Evolutionary conservation across 2,113 vertebrate genomes (phyloP).

Genomic region (Gadus macrocephalus): DNA sequence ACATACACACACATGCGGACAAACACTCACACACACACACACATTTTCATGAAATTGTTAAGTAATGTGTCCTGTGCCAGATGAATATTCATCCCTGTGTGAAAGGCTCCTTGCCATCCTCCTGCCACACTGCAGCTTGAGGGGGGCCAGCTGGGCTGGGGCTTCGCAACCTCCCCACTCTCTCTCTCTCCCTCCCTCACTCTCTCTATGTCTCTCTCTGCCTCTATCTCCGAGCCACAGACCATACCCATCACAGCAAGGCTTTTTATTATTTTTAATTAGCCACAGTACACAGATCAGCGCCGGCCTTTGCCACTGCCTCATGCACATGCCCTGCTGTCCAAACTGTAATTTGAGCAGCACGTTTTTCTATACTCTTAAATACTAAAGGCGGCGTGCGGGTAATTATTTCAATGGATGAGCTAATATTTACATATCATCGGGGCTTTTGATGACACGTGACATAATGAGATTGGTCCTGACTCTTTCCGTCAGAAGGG

Average conservation of each 20-base stretch:
- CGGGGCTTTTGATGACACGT: too few relatives aligned
- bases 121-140: slow-evolving; percentile 29
- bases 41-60: slow-evolving; percentile 3
- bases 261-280: slow-evolving; percentile 27
- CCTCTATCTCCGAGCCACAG: slow-evolving; percentile 26
- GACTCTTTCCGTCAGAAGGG: too few relatives aligned
- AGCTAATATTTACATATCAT: too few relatives aligned
- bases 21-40: too few relatives aligned
- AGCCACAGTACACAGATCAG: slow-evolving; percentile 16
- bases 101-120: slow-evolving; percentile 32
- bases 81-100: slow-evolving; percentile 29
- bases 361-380: too few relatives aligned
- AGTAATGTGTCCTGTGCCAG: slow-evolving; percentile 18
- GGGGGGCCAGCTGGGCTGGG: slow-evolving; percentile 38
- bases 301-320: neutral
- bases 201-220: neutral
- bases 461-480: too few relatives aligned
- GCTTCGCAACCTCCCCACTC: slow-evolving; percentile 16
- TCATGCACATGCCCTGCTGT: neutral
- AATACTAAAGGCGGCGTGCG: too few relatives aligned
- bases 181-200: too few relatives aligned
- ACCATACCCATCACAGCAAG: slow-evolving; percentile 21
- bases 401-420: too few relatives aligned
- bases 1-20: too few relatives aligned
- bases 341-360: neutral